These are phyloP conservation scores for Sebastolobus alascanus DNA, from an alignment of 2,797 vertebrate genomes.

Conservation along the genomic window DNA sequence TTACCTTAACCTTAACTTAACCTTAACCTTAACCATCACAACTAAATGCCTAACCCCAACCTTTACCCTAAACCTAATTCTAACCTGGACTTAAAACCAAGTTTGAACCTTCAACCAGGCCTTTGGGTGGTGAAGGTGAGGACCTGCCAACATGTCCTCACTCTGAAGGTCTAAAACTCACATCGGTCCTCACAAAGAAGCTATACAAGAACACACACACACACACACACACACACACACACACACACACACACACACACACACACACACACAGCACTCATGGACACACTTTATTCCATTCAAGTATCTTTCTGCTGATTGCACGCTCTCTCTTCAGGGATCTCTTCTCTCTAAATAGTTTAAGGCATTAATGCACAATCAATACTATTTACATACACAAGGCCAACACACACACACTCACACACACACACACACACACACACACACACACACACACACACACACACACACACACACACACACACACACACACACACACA, in stretches of 20 bases:
- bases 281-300: slow-evolving; percentile 2
- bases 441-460: slow-evolving; percentile 1
- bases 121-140: no score
- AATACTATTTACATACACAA: slow-evolving; percentile 17
- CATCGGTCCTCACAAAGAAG: no score
- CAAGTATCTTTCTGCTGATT: slow-evolving; percentile 25
- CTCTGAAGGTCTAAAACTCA: no score
- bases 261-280: neutral
- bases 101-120: no score
- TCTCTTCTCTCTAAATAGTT: slow-evolving; percentile 14
- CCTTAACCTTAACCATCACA: no score
- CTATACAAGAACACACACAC: neutral
- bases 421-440: neutral
- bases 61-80: no score
- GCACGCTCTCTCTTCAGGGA: neutral
- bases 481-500: slow-evolving; percentile 5
- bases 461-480: slow-evolving; percentile 1
- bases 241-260: neutral
- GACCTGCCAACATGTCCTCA: no score
- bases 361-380: slow-evolving; percentile 30
- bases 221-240: neutral
- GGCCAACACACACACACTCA: neutral
- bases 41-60: no score
- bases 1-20: no score
- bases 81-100: no score